Base-by-base conservation (phyloP, 1,140 invertebrate genomes). In the Euura saliciscinereae region DNA sequence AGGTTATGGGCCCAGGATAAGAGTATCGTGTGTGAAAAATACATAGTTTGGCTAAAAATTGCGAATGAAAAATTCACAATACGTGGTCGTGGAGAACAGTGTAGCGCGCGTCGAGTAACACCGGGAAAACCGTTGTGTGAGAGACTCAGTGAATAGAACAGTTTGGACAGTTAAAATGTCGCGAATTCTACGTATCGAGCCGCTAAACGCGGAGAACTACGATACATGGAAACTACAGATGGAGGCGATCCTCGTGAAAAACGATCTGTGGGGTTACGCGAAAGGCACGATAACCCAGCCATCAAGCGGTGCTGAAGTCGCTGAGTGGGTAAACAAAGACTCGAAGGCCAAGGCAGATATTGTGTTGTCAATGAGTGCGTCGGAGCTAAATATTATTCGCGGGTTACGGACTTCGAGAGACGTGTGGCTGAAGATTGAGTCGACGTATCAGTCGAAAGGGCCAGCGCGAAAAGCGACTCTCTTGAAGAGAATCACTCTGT, bases 331-430 rank as follows among this genome's bases (percentile, higher is more conserved):
- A 8, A 67, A 42, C 6, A 67, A 59, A 43, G 73, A 76, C 66
- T 43, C 43, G 28, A 76, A 76, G 43, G 75, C 75, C 6, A 76
- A 74, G 44, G 44, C 75, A 7, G 73, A 76, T 69, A 59, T 76
- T 5, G 71, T 76, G 8, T 69, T 76, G n/a, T 10, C 75, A 5
- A 68, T 76, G 2, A 67, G 68, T 65, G 13, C 46, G 6, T 66
- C 69, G 4, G 75, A 76, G 51, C 43, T 76, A 43, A 73, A 73
- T 11, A 59, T 71, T 11, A 68, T 76, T 4, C 70, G 69, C 13
- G 28, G 64, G 44, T 71, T 44, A 2, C 13, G 51, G 5, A 75
- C 76, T 7, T 73, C 76, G 13, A 51, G 68, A 10, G 74, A 75
- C 6, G 64, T 77, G 42, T 77, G 75, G 75, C 8, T 65, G 11